Conservation (phyloP, 1,140 invertebrate species). For the Papilio xuthus region DNA sequence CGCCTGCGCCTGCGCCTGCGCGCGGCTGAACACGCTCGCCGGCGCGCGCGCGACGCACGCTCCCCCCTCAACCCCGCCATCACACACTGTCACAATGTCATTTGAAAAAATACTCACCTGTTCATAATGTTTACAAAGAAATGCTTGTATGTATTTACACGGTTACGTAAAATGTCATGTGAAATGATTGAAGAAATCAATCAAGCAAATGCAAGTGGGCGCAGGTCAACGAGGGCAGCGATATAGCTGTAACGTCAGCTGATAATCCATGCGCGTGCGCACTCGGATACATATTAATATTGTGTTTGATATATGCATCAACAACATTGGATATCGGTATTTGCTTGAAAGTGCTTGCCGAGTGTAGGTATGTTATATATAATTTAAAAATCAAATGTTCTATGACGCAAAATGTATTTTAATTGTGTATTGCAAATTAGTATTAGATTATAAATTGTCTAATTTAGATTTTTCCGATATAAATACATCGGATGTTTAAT, state of each 20-base stretch:
- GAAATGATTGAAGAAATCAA: background rate
- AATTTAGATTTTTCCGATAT: background rate
- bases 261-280: background rate
- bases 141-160: no score
- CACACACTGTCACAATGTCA: background rate
- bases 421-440: background rate
- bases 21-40: conserved; percentile 60
- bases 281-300: background rate
- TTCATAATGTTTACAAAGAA: no score
- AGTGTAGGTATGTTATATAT: no score
- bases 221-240: background rate
- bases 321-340: background rate
- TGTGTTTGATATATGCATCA: background rate
- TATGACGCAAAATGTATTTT: background rate
- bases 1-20: conserved; percentile 58
- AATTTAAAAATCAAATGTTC: background rate
- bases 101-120: no score
- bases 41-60: conserved; percentile 24
- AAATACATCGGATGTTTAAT: background rate
- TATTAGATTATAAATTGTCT: background rate
- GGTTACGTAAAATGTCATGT: background rate
- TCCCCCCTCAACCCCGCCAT: conserved; percentile 13
- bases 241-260: background rate
- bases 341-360: no score
- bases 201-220: background rate